Evolutionary conservation across 30 jellyfish, hydroid and myxozoan species (phyloP).

Genomic region (Chrysaora quinquecirrha): DNA sequence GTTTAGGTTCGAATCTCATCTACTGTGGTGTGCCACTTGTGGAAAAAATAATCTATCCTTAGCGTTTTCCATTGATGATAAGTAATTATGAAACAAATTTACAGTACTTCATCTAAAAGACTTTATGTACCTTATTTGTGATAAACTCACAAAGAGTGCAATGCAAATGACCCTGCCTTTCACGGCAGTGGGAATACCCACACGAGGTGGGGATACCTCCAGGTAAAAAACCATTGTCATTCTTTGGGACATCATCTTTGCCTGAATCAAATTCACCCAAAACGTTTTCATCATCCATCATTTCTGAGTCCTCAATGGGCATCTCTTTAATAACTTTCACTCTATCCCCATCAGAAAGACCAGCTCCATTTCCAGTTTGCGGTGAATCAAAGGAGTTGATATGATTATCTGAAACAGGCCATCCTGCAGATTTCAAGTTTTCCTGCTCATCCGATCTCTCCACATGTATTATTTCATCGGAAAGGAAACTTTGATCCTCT

Average conservation of each 20-base stretch:
- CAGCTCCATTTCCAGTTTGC: too few species aligned
- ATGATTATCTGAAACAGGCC: not conserved
- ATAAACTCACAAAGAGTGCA: constrained; percentile 64
- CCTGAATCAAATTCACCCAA: not conserved
- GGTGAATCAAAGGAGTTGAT: too few species aligned
- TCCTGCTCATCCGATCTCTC: constrained; percentile 6
- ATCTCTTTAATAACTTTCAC: too few species aligned
- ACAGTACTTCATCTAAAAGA: too few species aligned
- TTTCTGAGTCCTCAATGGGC: not conserved
- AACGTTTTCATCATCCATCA: not conserved
- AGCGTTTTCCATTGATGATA: too few species aligned
- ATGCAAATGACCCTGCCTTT: constrained; percentile 52
- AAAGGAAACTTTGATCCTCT: not conserved
- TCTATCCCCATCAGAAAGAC: too few species aligned
- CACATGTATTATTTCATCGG: not conserved
- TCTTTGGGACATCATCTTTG: not conserved
- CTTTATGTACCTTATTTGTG: constrained; percentile 53
- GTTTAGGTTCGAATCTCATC: too few species aligned
- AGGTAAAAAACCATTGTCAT: not conserved
- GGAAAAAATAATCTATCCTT: too few species aligned
- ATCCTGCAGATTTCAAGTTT: not conserved
- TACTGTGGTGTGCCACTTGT: too few species aligned
- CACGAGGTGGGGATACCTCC: not conserved
- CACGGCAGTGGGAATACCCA: too few species aligned
- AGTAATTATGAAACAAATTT: too few species aligned